These are phyloP conservation scores for Dicaeum eximium DNA, from an alignment of 2,113 vertebrate genomes.

Conservation along the genomic window DNA sequence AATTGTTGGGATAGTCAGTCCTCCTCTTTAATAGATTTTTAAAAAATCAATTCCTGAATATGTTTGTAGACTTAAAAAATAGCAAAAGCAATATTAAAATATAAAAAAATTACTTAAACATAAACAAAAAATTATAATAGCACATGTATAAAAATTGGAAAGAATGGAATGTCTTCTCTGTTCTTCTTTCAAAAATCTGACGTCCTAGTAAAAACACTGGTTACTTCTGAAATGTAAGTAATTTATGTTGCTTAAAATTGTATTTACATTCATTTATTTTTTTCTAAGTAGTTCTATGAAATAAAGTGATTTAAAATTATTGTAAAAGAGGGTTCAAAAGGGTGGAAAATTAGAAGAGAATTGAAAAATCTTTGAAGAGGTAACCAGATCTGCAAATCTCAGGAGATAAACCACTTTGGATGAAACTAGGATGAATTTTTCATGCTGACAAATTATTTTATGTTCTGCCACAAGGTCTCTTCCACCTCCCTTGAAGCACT, in stretches of 20 bases:
- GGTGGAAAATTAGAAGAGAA: not conserved
- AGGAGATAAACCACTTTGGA: not conserved
- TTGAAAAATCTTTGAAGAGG: not conserved
- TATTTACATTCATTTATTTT: not conserved
- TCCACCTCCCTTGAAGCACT: not conserved
- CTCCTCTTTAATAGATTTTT: not conserved
- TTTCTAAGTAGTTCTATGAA: not conserved
- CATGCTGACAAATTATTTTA: not conserved
- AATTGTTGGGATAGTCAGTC: not conserved
- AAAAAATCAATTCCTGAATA: not conserved
- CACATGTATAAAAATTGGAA: not conserved
- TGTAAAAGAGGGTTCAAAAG: not conserved
- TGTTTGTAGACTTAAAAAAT: not conserved
- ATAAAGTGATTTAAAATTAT: not conserved
- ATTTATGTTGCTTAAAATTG: not conserved
- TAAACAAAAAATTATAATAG: not conserved
- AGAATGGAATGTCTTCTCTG: not conserved
- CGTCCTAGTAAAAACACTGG: not conserved
- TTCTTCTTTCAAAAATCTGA: not conserved
- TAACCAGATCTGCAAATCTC: not conserved
- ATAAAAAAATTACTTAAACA: not conserved
- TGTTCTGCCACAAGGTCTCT: not conserved
- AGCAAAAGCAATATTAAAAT: not conserved
- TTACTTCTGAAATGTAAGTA: not conserved
- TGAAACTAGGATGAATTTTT: not conserved